These are phyloP conservation scores for Danaus chrysippus DNA, from an alignment of 2,888 invertebrate species.

Conservation along the genomic window DNA sequence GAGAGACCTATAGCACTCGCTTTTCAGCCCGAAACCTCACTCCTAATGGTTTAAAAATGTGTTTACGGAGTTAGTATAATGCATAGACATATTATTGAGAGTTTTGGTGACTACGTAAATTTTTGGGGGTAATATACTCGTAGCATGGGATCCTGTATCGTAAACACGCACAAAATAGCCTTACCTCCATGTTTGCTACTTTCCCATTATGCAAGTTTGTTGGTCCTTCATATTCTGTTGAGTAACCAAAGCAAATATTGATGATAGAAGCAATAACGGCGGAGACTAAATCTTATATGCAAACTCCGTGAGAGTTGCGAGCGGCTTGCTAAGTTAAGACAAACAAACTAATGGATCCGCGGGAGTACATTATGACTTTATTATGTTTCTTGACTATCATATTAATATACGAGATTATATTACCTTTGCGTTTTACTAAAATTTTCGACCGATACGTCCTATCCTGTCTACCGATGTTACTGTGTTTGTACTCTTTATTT, in stretches of 20 bases:
- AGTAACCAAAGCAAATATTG: constrained; percentile 21
- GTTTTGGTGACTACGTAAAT: no score
- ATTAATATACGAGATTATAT: not conserved
- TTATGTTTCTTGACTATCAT: not conserved
- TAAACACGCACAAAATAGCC: constrained; percentile 3
- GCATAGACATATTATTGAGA: no score
- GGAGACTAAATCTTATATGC: constrained; percentile 26
- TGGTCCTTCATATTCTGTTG: constrained; percentile 20
- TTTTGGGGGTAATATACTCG: no score
- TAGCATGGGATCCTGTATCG: not conserved
- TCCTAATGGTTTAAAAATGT: no score
- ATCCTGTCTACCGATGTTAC: no score
- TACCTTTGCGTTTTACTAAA: no score
- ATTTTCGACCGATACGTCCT: no score
- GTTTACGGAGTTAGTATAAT: no score
- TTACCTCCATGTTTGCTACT: constrained; percentile 15
- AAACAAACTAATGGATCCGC: constrained; percentile 17
- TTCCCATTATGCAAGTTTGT: constrained; percentile 12
- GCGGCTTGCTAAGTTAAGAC: constrained; percentile 17
- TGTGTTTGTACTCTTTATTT: no score
- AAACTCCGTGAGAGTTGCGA: constrained; percentile 20
- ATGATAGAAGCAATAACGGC: constrained; percentile 22
- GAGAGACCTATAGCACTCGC: no score
- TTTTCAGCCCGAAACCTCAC: no score
- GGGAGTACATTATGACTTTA: constrained; percentile 7